A percentile compares a stretch with the other conserved stretches of the same genome.
Conservation (phyloP, 1,140 invertebrate species). For the Radopholus similis region DNA sequence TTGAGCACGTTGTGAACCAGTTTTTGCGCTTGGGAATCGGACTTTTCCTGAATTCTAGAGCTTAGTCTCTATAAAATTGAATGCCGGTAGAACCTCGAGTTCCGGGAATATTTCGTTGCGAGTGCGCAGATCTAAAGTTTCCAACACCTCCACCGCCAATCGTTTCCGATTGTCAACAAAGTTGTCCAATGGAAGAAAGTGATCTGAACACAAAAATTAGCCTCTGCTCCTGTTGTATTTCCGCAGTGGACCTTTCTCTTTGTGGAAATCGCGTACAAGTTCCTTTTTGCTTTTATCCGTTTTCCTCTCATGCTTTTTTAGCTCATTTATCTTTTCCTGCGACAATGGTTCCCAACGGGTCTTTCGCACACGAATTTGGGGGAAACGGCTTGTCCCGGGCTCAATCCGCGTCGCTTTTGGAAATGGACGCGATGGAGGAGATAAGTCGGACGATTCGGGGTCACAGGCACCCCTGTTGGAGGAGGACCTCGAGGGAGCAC, state of each 20-base stretch:
- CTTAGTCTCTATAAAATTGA: not conserved
- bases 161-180: slow-evolving; percentile 22
- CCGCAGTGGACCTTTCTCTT: not conserved
- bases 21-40: slow-evolving; percentile 1
- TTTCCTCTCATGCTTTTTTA: not conserved
- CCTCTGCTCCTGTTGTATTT: not conserved
- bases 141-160: slow-evolving; percentile 17
- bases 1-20: slow-evolving; percentile 18
- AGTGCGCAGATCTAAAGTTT: slow-evolving; percentile 14
- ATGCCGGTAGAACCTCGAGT: slow-evolving; percentile 8
- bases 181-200: slow-evolving; percentile 16
- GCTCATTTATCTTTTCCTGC: not conserved
- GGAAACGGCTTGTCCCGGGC: not conserved
- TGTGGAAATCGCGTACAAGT: not conserved
- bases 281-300: not conserved
- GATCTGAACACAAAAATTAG: slow-evolving; percentile 11
- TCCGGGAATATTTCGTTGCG: slow-evolving; percentile 26
- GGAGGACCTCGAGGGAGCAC: not conserved
- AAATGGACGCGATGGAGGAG: not conserved
- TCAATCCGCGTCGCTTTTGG: not conserved
- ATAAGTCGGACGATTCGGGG: not conserved
- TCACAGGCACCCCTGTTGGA: not conserved
- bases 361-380: not conserved
- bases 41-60: slow-evolving; percentile 9
- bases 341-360: slow-evolving; percentile 9